Base-by-base conservation (phyloP, 2,888 invertebrate genomes). In the Chouioia cunea region DNA sequence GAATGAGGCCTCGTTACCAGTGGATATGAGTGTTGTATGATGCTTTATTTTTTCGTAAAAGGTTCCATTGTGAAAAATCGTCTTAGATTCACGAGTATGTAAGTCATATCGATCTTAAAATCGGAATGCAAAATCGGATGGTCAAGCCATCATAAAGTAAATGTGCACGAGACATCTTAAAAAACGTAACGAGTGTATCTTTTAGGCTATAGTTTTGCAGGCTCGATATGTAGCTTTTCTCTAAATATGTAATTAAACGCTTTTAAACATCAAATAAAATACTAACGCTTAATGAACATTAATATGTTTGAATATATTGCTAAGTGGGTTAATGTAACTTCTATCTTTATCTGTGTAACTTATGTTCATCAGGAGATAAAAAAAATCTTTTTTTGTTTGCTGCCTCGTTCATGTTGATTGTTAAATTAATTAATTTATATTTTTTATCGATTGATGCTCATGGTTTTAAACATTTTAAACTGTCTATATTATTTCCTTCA, bases 31-130 rank as follows among this genome's bases (percentile, higher is more conserved):
- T 8, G 18, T 15, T 0, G 15, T n/a, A 22, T 6, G 36, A 50
- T 46, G 64, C 27, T 57, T 54, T 43, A 12, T 36, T 23, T 46
- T 23, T 60, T 27, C 52, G 60, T 43, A 47, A 53, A 47, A 62
- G 44, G 43, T n/a, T 18, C 20, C 23, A 57, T 20, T 20, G 18
- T 79, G 79, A 80, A 78, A 80, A 80, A 80, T 79, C 77, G 77
- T 77, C 76, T 77, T 73, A 72, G 77, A 77, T 76, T 77, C 77
- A 76, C 77, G 78, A 79, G 73, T 67, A 70, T 63, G 57, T 36
- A 36, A 59, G 59, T 63, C 63, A 52, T 66, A 57, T n/a, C n/a
- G 44, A 52, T 67, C 56, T 54, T 53, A 10, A 36, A 36, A 36
- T 10, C 36, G 36, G 6, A 36, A 12, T 36, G 36, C 36, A 12